A percentile compares a stretch with the other conserved stretches of the same genome.
These are phyloP conservation scores for Teleiodes luculella DNA, from an alignment of 2,888 invertebrate species.

Conservation along the genomic window DNA sequence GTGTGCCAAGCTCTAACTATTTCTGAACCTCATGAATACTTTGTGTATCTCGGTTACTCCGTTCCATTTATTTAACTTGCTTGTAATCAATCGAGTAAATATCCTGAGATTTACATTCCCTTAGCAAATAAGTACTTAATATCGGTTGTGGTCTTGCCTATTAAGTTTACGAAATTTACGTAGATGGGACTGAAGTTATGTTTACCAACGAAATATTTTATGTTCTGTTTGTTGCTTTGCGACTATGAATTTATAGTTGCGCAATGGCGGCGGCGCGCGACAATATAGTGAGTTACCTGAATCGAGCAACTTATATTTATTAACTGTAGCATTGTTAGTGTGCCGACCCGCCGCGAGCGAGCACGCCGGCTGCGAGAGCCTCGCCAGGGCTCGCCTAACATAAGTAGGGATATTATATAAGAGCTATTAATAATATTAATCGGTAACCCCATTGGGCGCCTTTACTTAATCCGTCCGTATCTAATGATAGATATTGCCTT, in stretches of 20 bases:
- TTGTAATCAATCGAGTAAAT: constrained; percentile 24
- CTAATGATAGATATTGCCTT: constrained; percentile 78
- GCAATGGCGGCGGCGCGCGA: constrained; percentile 24
- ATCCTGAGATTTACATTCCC: constrained; percentile 68
- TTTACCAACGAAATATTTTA: constrained; percentile 74
- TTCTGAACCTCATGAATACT: not conserved
- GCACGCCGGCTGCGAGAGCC: not conserved
- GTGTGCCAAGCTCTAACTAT: not conserved
- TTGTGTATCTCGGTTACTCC: constrained; percentile 25
- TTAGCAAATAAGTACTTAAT: constrained; percentile 78
- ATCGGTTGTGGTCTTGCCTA: constrained; percentile 81
- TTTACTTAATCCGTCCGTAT: constrained; percentile 78
- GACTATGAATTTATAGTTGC: not conserved
- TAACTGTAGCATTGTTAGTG: constrained; percentile 57
- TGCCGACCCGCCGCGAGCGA: constrained; percentile 43
- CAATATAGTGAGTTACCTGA: constrained; percentile 73
- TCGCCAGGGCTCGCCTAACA: constrained; percentile 40
- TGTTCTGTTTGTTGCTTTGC: constrained; percentile 48
- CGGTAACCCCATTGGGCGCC: constrained; percentile 76
- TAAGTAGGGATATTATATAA: constrained; percentile 44
- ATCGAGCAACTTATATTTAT: constrained; percentile 68
- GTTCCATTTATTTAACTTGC: constrained; percentile 48
- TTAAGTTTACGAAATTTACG: constrained; percentile 75
- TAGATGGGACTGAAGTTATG: constrained; percentile 73
- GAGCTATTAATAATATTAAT: constrained; percentile 71